phyloP scores from a whole-genome alignment of 1,140 invertebrate genomes.

The Dicyema japonicum region DNA sequence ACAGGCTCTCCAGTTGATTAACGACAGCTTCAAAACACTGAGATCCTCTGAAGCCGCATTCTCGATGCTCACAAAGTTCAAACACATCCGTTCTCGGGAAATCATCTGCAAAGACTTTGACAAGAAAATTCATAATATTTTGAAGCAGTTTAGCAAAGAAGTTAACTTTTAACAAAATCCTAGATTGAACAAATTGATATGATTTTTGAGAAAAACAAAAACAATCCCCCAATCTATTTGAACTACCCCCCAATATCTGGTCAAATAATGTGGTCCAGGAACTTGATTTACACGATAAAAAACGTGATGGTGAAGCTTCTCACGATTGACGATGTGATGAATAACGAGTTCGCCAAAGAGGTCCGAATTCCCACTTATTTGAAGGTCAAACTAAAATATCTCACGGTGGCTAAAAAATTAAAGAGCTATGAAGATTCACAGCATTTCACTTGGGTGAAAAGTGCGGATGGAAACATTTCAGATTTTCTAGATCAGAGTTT shows the following conservation, averaged over 20 bases:
- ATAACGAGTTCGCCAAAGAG: slow-evolving; percentile 31
- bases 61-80: slow-evolving; percentile 40
- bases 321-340: slow-evolving; percentile 34
- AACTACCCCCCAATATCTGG: slow-evolving; percentile 41
- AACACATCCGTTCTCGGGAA: slow-evolving; percentile 35
- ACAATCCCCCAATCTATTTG: slow-evolving; percentile 33
- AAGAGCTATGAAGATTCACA: slow-evolving; percentile 34
- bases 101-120: slow-evolving; percentile 34
- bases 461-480: background rate
- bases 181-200: slow-evolving; percentile 14
- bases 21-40: slow-evolving; percentile 42
- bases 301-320: slow-evolving; percentile 38
- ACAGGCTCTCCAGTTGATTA: slow-evolving; percentile 47
- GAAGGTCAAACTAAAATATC: slow-evolving; percentile 37
- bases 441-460: slow-evolving; percentile 6
- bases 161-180: slow-evolving; percentile 25
- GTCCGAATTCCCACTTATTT: slow-evolving; percentile 13
- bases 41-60: slow-evolving; percentile 42
- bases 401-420: slow-evolving; percentile 34
- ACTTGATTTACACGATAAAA: slow-evolving; percentile 39
- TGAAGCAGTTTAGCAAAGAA: slow-evolving; percentile 45
- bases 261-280: slow-evolving; percentile 42
- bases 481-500: too few relatives aligned
- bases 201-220: slow-evolving; percentile 28
- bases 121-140: slow-evolving; percentile 46